phyloP scores from a whole-genome alignment of 2,113 vertebrate genomes.

The Leucoraja erinaceus region DNA sequence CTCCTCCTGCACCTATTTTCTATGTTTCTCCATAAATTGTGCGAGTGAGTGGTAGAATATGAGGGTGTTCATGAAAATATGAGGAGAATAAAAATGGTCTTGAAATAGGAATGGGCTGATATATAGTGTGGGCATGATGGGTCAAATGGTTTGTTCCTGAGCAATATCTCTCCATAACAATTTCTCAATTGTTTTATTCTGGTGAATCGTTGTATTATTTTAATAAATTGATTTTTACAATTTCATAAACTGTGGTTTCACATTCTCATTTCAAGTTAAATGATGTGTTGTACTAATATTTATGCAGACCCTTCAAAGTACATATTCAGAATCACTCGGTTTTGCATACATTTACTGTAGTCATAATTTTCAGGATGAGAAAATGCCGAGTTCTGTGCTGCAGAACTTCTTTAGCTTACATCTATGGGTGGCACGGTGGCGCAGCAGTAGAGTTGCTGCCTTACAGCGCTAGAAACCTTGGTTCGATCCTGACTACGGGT shows the following conservation, averaged over 20 bases:
- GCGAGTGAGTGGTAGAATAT: too few relatives aligned
- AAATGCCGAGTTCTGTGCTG: background rate
- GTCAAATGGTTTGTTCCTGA: too few relatives aligned
- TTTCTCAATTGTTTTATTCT: background rate
- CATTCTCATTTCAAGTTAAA: background rate
- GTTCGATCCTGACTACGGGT: too few relatives aligned
- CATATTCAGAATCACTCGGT: background rate
- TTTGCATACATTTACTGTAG: background rate
- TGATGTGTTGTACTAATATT: slow-evolving; percentile 5
- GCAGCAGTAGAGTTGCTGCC: too few relatives aligned
- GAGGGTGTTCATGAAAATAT: too few relatives aligned
- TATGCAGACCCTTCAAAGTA: background rate
- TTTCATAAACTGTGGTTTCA: background rate
- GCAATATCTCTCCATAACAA: too few relatives aligned
- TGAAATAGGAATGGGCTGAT: too few relatives aligned
- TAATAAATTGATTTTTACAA: background rate
- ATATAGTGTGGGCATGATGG: too few relatives aligned
- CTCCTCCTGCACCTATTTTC: too few relatives aligned
- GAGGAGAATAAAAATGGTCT: too few relatives aligned
- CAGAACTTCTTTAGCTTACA: background rate
- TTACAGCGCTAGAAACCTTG: too few relatives aligned
- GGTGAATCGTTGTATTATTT: background rate
- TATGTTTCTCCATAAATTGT: too few relatives aligned
- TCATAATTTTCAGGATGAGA: background rate
- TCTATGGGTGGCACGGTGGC: background rate